Base-by-base conservation (phyloP, 2,113 vertebrate species). In the Antidorcas marsupialis region DNA sequence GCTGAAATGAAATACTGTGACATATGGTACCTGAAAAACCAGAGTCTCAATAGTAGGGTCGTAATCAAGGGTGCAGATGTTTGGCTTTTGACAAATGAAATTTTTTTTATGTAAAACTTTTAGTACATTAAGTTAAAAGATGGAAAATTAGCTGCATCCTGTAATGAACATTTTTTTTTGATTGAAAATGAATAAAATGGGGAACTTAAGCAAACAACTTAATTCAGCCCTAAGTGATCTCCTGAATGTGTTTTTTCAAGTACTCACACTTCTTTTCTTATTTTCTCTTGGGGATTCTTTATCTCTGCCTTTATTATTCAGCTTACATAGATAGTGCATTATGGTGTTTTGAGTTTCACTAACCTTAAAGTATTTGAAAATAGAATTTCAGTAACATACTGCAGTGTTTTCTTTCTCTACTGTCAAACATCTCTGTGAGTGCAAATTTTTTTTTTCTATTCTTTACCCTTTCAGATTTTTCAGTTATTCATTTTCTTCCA, bases 41-140 rank as follows among this genome's bases (percentile, higher is more conserved):
- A 91, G 81, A 91, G 93, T 97, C 96, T 98, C 96, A 84, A 33
- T 95, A 57, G 55, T 93, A 97, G 71, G 71, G 43, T 85, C 91
- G 19, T 96, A 96, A 97, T 97, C 97, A 96, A 97, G 88, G 91
- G 94, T 98, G 89, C 98, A 98, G 97, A 97, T 98, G 97, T 97
- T 98, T 98, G 96, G 91, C 95, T 96, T 97, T 98, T 98, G 95
- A 98, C 85, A 96, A 98, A 97, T 98, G 96, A 97, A 96, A 57
- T 84, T 93, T 97, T 93, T 97, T 98, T 96, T 82, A 91, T 95
- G 91, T 97, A 98, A 98, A 98, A 95, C 90, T 94, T 98, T 94
- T 96, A 96, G 82, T 95, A 89, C 83, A 97, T 98, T 98, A 96
- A 98, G 67, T 97, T 97, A 98, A 98, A 98, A 97, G 96, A 96